These are phyloP conservation scores for Oreocharis arfaki DNA, from an alignment of 2,113 vertebrate genomes.

Conservation along the genomic window DNA sequence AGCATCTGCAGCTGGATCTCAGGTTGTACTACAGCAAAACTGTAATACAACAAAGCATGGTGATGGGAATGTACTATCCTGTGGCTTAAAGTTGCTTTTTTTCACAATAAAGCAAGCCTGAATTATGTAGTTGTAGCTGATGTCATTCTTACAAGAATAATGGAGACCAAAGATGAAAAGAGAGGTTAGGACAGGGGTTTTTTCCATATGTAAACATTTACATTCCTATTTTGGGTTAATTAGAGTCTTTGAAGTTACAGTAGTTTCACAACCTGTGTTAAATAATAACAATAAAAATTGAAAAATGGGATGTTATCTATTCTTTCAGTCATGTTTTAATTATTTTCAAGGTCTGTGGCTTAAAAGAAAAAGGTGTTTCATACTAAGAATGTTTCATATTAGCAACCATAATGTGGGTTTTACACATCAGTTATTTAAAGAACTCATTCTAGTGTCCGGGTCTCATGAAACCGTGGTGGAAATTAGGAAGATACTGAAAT, in stretches of 20 bases:
- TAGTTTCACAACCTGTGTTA: not conserved
- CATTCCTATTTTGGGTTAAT: not conserved
- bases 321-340: not conserved
- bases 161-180: not conserved
- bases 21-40: not conserved
- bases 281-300: not conserved
- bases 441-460: not conserved
- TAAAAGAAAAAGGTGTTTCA: not conserved
- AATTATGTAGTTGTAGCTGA: not conserved
- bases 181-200: not conserved
- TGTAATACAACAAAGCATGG: not conserved
- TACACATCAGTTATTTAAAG: not conserved
- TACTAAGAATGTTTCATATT: not conserved
- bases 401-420: not conserved
- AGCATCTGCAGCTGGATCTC: not conserved
- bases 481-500: not conserved
- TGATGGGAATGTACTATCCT: not conserved
- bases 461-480: not conserved
- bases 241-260: not conserved
- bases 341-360: not conserved
- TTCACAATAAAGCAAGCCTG: not conserved
- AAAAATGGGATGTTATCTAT: not conserved
- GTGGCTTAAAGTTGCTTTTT: not conserved
- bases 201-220: not conserved
- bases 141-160: not conserved